Percentiles rank a stretch among this genome's conserved stretches.
Evolutionary conservation across 2,113 vertebrate species (phyloP).

Genomic region (Cyprinodon variegatus): DNA sequence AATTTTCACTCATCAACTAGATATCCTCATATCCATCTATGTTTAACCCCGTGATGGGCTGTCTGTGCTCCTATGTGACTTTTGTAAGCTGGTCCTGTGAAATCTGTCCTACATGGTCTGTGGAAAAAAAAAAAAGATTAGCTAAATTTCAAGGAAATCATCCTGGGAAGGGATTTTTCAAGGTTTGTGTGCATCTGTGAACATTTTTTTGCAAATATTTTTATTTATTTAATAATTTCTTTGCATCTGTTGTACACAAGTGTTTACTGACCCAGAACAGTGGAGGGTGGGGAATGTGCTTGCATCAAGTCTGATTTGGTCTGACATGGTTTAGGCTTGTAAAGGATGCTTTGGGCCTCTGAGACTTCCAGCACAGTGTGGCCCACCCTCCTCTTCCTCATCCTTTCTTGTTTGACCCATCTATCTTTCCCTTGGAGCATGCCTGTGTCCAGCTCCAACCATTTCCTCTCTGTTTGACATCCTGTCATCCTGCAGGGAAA

Average conservation of each 20-base stretch:
- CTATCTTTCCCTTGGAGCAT: constrained; percentile 23
- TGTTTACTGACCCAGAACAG: constrained; percentile 25
- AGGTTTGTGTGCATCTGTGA: constrained; percentile 23
- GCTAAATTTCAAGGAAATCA: constrained; percentile 38
- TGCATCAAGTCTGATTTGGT: constrained; percentile 69
- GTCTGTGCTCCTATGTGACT: constrained; percentile 5
- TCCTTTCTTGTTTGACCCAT: not conserved
- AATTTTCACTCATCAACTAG: constrained; percentile 22
- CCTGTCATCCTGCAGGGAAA: constrained; percentile 11
- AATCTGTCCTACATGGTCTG: constrained; percentile 33
- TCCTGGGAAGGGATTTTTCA: constrained; percentile 31
- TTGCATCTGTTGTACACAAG: constrained; percentile 4
- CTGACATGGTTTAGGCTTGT: constrained; percentile 65
- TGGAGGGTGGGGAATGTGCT: constrained; percentile 42
- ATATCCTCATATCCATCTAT: constrained; percentile 35
- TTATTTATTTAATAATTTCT: not conserved
- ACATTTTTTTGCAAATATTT: not conserved
- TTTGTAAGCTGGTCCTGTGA: constrained; percentile 42
- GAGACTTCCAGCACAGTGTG: constrained; percentile 30
- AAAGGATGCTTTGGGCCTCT: constrained; percentile 60
- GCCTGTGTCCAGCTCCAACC: constrained; percentile 23
- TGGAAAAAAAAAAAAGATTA: constrained; percentile 13
- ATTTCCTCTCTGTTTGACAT: constrained; percentile 23
- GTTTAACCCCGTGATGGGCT: constrained; percentile 15
- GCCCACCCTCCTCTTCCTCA: constrained; percentile 8